Evolutionary conservation across 1,140 invertebrate species (phyloP).

Genomic region (Drosophila sechellia): DNA sequence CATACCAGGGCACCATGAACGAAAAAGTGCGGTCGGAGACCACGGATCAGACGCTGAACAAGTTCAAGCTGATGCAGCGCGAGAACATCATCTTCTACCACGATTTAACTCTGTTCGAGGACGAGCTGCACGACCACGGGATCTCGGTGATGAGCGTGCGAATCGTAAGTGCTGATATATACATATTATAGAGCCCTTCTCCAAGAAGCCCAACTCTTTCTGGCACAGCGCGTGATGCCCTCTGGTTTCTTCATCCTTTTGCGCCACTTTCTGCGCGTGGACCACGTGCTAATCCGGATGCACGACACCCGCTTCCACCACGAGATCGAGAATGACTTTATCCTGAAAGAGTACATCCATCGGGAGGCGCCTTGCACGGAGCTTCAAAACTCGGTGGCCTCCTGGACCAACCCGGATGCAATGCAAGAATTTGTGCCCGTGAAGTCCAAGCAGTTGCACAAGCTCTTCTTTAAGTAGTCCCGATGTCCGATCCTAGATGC

Average conservation of each 20-base stretch:
- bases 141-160: conserved; percentile 95
- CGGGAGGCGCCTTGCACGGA: conserved; percentile 87
- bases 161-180: conserved; percentile 91
- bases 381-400: conserved; percentile 84
- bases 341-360: conserved; percentile 91
- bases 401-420: conserved; percentile 86
- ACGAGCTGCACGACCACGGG: conserved; percentile 99
- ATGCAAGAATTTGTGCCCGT: conserved; percentile 86
- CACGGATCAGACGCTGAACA: conserved; percentile 93
- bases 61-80: conserved; percentile 94
- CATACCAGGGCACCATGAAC: conserved; percentile 94
- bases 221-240: conserved; percentile 96
- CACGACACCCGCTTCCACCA: conserved; percentile 97
- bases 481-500: too few relatives aligned
- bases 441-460: conserved; percentile 84
- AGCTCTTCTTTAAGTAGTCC: conserved; percentile 84
- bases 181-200: neutral
- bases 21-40: conserved; percentile 86
- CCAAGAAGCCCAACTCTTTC: neutral
- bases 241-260: conserved; percentile 95
- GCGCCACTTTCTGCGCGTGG: conserved; percentile 96
- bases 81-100: conserved; percentile 98
- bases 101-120: conserved; percentile 97
- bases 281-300: conserved; percentile 94
- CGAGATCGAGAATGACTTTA: conserved; percentile 90